Conservation (phyloP, 2,888 invertebrate genomes). For the Lomographa bimaculata region DNA sequence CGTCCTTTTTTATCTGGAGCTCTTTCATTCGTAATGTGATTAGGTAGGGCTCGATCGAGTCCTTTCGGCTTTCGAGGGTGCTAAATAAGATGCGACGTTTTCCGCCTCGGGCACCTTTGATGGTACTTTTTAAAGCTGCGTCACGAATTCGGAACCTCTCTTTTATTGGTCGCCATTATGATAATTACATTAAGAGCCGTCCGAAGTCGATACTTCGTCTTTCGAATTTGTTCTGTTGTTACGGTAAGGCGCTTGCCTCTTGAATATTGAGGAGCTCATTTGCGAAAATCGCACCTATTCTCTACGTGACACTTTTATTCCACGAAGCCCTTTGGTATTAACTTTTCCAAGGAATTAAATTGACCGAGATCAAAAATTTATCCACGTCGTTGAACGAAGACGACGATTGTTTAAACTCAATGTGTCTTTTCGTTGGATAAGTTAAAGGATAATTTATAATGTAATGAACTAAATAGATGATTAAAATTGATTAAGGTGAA, state of each 20-base stretch:
- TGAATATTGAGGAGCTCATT: constrained; percentile 81
- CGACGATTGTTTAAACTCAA: no score
- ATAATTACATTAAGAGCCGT: constrained; percentile 79
- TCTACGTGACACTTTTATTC: constrained; percentile 75
- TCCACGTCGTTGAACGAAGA: constrained; percentile 40
- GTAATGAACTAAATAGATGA: no score
- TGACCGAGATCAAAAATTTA: constrained; percentile 53
- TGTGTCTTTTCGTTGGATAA: no score
- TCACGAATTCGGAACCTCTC: constrained; percentile 78
- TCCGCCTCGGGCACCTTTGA: constrained; percentile 68
- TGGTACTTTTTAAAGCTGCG: constrained; percentile 76
- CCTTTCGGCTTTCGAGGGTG: constrained; percentile 71
- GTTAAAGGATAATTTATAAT: no score
- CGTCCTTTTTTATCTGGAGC: constrained; percentile 71
- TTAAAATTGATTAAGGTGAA: no score
- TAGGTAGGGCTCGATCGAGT: constrained; percentile 59
- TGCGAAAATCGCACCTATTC: constrained; percentile 77
- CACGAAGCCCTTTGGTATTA: constrained; percentile 28
- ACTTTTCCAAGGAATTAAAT: constrained; percentile 43
- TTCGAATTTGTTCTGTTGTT: constrained; percentile 80
- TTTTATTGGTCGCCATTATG: constrained; percentile 82
- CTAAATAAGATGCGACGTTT: constrained; percentile 82
- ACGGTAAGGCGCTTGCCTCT: constrained; percentile 70
- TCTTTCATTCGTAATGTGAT: constrained; percentile 79
- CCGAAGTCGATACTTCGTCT: constrained; percentile 78